phyloP scores from a whole-genome alignment of 2,113 vertebrate species.

The Nibea coibor region DNA sequence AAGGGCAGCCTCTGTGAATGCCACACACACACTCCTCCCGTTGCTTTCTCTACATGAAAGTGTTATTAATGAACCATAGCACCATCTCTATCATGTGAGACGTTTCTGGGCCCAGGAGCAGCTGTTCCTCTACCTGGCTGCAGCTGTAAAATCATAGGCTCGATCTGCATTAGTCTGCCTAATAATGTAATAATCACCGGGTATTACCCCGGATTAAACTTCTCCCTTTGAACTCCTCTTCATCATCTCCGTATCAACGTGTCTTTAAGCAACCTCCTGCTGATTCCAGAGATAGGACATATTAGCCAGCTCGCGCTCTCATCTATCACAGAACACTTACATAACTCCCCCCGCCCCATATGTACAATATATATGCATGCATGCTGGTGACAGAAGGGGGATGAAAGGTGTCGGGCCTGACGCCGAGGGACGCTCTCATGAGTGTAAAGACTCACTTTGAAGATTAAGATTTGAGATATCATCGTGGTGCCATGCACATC shows the following conservation, averaged over 20 bases:
- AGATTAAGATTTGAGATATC: conserved; percentile 72
- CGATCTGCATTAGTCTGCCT: conserved; percentile 8
- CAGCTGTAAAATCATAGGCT: conserved; percentile 3
- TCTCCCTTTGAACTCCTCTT: conserved; percentile 61
- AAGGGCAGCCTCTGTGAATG: conserved; percentile 11
- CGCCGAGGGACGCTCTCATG: conserved; percentile 53
- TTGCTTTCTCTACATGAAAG: not conserved
- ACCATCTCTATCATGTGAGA: not conserved
- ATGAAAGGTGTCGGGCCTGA: conserved; percentile 21
- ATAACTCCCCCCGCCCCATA: conserved; percentile 43
- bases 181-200: conserved; percentile 52
- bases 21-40: not conserved
- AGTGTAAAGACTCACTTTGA: conserved; percentile 74
- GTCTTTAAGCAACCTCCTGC: conserved; percentile 48
- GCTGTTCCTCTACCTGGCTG: conserved; percentile 17
- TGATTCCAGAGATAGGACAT: conserved; percentile 62
- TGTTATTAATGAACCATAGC: not conserved
- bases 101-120: not conserved
- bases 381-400: conserved; percentile 11
- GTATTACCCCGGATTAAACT: conserved; percentile 44
- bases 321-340: conserved; percentile 50
- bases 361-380: conserved; percentile 19
- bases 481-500: conserved; percentile 34
- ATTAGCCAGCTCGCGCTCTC: conserved; percentile 27
- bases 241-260: conserved; percentile 41